Conservation (phyloP, 2,113 vertebrate genomes). For the Zingel zingel region DNA sequence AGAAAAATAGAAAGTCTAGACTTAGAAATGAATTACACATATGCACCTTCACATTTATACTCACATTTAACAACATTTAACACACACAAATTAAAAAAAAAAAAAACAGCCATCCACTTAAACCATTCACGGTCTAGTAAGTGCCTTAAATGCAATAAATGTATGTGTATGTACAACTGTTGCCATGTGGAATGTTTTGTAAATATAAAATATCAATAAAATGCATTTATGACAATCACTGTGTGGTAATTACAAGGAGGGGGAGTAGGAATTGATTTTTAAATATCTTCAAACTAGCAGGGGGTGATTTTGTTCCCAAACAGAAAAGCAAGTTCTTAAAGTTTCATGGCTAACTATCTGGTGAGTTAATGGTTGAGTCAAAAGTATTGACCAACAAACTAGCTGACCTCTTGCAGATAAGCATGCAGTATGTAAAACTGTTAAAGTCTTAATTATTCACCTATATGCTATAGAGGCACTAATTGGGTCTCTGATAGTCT, state of each 20-base stretch:
- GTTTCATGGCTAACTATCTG: slow-evolving; percentile 2
- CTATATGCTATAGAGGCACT: slow-evolving; percentile 36
- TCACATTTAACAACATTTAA: no score
- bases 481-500: slow-evolving; percentile 27
- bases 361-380: background rate
- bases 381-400: background rate
- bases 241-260: background rate
- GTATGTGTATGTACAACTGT: no score
- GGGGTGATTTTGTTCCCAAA: background rate
- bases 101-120: no score
- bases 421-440: background rate
- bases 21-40: no score
- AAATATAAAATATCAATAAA: background rate
- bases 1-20: no score
- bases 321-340: background rate
- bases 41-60: no score
- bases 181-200: background rate
- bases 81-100: no score
- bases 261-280: background rate
- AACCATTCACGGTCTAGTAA: no score
- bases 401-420: slow-evolving; percentile 13
- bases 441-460: slow-evolving; percentile 51
- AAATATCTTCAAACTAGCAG: background rate
- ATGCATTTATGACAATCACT: background rate
- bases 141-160: no score